Base-by-base conservation (phyloP, 2,113 vertebrate species). In the Tylochromis polylepis region DNA sequence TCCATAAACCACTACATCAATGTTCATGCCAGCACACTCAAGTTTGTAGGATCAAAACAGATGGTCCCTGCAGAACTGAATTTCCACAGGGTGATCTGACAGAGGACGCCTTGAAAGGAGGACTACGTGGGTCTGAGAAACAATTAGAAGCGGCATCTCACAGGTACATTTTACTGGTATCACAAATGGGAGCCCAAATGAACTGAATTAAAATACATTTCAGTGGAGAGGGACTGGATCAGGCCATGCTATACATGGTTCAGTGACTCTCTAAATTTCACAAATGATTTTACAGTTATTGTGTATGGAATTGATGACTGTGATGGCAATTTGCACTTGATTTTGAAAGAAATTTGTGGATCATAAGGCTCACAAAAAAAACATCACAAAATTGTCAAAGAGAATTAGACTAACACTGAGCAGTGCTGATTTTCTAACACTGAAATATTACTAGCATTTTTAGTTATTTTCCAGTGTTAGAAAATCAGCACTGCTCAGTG, bases 1-100 rank as follows among this genome's bases (percentile, higher is more conserved):
- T 92, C 94, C 82, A 90, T 55, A 92, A 87, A 89, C 88, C 77
- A 90, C 67, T 89, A 85, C 88, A 75, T 83, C 85, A 43, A 65
- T 83, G 91, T 93, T 93, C 41, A 89, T n/a, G 84, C 81, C 90
- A 80, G 77, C 22, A 72, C n/a, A n/a, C 57, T 83, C 59, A 62
- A 31, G 86, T 88, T 85, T 56, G 88, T 80, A 49, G 49, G 60
- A 82, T 87, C 81, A 91, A 90, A 91, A 91, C 91, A 93, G 79
- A 86, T 80, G 81, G 67, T 65, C 57, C 34, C 5, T 70, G 9
- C 31, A 59, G 31, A 72, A 31, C 56, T 24, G 80, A 27, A 34
- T 67, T 53, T 88, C 8, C 83, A 31, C 51, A 34, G 6, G 14
- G 55, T 55, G 57, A 75, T 56, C 46, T 27, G 20, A n/a, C 29